Evolutionary conservation across 2,888 invertebrate species (phyloP), one percentile per base, ranked within the genome.

Genomic region (Phytoseiulus persimilis): DNA sequence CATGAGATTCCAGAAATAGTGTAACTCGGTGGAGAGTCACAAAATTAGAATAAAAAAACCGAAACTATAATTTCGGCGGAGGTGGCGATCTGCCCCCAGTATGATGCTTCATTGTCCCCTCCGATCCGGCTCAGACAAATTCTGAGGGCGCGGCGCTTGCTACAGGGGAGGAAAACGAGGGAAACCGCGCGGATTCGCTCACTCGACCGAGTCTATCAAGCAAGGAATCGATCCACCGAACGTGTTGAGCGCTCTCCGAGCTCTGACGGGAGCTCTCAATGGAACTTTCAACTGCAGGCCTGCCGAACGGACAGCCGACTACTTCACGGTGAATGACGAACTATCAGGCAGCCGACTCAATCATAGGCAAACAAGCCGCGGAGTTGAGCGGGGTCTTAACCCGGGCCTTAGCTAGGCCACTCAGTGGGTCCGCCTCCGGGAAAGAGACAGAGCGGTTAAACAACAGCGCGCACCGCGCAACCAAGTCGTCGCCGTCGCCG

Each of bases 401-500:
- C 65, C 65, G 65, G 65, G 65, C 65, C 65, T 65, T 65, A 65
- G 65, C 65, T 28, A 65, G 65, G 28, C 65, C 65, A 65, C 65
- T 65, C 65, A 65, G 65, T 65, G 65, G 65, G 65, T 65, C 65
- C 65, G 65, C 65, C 65, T 65, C 65, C 65, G 65, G 65, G 65
- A 65, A 65, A 65, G 65, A 65, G 65, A 65, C 65, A 65, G 65
- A 65, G 65, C 65, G 65, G 65, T 65, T 65, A 65, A 65, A 65
- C 65, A 65, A 65, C 65, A 65, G 65, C 65, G 65, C 65, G 65
- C 65, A 65, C 65, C 65, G 65, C 65, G 65, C 65, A 28, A 65
- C 65, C 65, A 28, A 65, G 14, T 65, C 65, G 65, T 65, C 28
- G 65, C 65, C 65, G 65, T 65, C 18, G 65, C 65, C 65, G 65